These are phyloP conservation scores for Callocephalon fimbriatum DNA, from an alignment of 2,113 vertebrate species.

Conservation along the genomic window DNA sequence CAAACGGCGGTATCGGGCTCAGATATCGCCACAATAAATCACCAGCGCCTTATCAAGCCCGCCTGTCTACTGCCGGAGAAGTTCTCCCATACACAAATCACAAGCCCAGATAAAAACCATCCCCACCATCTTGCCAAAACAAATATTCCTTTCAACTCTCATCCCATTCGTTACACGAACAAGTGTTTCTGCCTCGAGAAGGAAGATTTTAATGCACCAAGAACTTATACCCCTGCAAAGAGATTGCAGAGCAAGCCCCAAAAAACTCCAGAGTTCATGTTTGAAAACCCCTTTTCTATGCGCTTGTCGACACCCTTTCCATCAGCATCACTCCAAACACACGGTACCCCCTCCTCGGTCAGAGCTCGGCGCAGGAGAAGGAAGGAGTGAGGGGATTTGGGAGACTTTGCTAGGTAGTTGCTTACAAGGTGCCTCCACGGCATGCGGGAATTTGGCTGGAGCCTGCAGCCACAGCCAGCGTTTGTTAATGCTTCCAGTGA, in stretches of 20 bases:
- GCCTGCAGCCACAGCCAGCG: conserved; percentile 40
- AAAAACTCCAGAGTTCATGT: not conserved
- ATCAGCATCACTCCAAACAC: not conserved
- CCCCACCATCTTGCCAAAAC: conserved; percentile 31
- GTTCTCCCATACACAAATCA: conserved; percentile 49
- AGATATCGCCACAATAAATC: conserved; percentile 34
- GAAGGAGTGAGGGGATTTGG: not conserved
- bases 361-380: not conserved
- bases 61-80: conserved; percentile 8
- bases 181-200: conserved; percentile 37
- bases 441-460: not conserved
- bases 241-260: not conserved
- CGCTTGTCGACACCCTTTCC: not conserved
- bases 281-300: not conserved
- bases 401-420: not conserved
- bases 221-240: not conserved
- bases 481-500: conserved; percentile 64
- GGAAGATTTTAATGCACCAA: not conserved
- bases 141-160: conserved; percentile 45
- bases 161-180: conserved; percentile 7
- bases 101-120: conserved; percentile 1
- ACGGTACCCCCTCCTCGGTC: not conserved
- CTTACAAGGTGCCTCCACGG: conserved; percentile 49
- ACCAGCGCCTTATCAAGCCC: not conserved
- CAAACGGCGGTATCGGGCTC: not conserved